Evolutionary conservation across 2,113 vertebrate species (phyloP).

Genomic region (Plestiodon gilberti): DNA sequence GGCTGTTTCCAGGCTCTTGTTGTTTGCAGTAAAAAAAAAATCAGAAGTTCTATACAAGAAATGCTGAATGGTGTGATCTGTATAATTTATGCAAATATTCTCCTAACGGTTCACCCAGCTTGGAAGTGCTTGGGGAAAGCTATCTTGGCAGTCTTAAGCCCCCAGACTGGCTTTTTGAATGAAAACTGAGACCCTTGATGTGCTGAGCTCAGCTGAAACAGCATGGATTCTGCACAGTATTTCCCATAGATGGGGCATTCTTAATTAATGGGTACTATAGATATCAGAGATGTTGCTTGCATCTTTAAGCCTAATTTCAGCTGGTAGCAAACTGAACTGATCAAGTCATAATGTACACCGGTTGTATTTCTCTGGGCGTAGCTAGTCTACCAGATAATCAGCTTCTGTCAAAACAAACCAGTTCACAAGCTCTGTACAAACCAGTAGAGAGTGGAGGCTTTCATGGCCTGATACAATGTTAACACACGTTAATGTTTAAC

Average conservation of each 20-base stretch:
- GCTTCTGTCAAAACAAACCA: not conserved
- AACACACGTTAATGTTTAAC: too few relatives aligned
- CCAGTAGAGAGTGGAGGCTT: too few relatives aligned
- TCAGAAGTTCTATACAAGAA: not conserved
- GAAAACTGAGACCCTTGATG: not conserved
- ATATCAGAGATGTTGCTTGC: too few relatives aligned
- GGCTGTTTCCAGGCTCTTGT: not conserved
- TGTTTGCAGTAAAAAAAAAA: not conserved
- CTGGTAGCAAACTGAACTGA: not conserved
- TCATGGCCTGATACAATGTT: too few relatives aligned
- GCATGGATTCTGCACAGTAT: not conserved
- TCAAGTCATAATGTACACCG: not conserved
- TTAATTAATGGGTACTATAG: not conserved
- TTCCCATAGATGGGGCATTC: too few relatives aligned
- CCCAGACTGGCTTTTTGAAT: not conserved
- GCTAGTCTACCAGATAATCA: not conserved
- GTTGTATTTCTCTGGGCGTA: not conserved
- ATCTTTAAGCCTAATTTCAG: not conserved
- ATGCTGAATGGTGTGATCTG: not conserved
- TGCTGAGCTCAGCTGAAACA: too few relatives aligned
- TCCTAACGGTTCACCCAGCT: not conserved
- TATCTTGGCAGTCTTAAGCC: not conserved
- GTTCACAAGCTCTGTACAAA: not conserved
- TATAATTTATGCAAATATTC: not conserved
- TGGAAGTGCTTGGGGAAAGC: not conserved